phyloP scores from a whole-genome alignment of 30 jellyfish, hydroid and myxozoan species.

The Cassiopea xamachana region DNA sequence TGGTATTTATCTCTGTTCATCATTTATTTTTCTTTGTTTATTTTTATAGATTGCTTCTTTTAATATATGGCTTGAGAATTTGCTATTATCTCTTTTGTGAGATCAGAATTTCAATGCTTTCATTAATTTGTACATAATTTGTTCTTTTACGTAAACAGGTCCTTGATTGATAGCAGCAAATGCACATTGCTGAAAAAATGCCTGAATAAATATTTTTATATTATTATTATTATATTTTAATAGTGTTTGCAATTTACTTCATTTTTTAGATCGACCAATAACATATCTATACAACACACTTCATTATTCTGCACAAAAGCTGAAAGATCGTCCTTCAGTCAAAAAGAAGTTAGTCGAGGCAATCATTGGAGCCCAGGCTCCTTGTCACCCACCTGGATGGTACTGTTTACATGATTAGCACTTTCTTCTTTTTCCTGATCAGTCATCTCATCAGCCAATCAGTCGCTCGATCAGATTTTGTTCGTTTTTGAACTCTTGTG shows the following conservation, averaged over 20 bases:
- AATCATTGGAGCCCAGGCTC: conserved; percentile 79
- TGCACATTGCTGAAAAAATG: too few relatives aligned
- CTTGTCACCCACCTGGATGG: conserved; percentile 87
- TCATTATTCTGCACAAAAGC: conserved; percentile 80
- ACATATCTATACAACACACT: conserved; percentile 87
- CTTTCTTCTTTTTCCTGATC: neutral
- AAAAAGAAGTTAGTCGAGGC: conserved; percentile 84
- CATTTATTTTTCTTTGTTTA: neutral
- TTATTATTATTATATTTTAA: too few relatives aligned
- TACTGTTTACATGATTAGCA: conserved; percentile 6
- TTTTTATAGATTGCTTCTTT: neutral
- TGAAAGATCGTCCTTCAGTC: conserved; percentile 70
- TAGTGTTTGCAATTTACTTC: neutral
- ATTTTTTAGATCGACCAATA: conserved; percentile 83
- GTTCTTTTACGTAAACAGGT: too few relatives aligned
- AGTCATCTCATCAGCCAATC: neutral
- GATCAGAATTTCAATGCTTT: too few relatives aligned
- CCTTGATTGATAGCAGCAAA: too few relatives aligned
- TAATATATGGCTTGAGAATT: neutral
- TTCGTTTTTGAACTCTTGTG: too few relatives aligned
- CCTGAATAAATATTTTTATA: too few relatives aligned
- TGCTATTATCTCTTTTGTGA: too few relatives aligned
- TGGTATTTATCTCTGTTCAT: conserved; percentile 43
- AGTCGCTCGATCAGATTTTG: neutral
- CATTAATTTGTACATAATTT: too few relatives aligned